Evolutionary conservation across 2,113 vertebrate genomes (phyloP), one percentile per base, ranked within the genome.

Genomic region (Cyprinodon tularosa): DNA sequence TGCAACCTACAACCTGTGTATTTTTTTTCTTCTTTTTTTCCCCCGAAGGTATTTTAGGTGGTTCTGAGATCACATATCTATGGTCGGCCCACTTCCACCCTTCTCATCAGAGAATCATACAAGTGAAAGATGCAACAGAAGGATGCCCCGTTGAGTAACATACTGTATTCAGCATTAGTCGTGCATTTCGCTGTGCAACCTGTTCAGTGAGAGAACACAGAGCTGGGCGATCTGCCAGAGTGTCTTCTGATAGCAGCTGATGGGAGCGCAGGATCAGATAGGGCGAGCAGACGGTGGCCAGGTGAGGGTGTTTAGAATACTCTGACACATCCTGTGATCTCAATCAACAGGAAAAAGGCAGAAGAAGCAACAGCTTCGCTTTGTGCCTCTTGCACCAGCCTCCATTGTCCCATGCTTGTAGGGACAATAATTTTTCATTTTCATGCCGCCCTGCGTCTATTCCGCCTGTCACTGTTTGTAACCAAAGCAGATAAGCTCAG

Each of bases 401-500:
- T 90, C 92, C 74, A 84, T 86, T 89, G 87, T 91, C 92, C 87
- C 76, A 83, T 86, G 60, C 90, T 78, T 81, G 86, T 92, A 89
- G 85, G 71, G 90, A 84, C 75, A 88, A 83, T 92, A 86, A 89
- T 90, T 83, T 86, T 85, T 87, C 77, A 84, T 86, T 90, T 92
- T 89, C 89, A 90, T 79, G 76, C 86, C 81, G 38, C 85, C 77
- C 75, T 86, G 91, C 91, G 68, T 92, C 93, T 94, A 92, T 94
- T 95, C 89, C 82, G 95, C 92, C 92, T 91, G 95, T 95, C 94
- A 81, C 92, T 87, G 93, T 89, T 92, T 95, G 94, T 94, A 95
- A 95, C 94, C 91, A 93, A 93, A 84, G 86, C 94, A 94, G 93
- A 75, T 88, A 89, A 95, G 95, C 95, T 92, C 91, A 84, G 92